Evolutionary conservation across 2,888 invertebrate species (phyloP), one percentile per base, ranked within the genome.

Genomic region (Melipona beecheii): DNA sequence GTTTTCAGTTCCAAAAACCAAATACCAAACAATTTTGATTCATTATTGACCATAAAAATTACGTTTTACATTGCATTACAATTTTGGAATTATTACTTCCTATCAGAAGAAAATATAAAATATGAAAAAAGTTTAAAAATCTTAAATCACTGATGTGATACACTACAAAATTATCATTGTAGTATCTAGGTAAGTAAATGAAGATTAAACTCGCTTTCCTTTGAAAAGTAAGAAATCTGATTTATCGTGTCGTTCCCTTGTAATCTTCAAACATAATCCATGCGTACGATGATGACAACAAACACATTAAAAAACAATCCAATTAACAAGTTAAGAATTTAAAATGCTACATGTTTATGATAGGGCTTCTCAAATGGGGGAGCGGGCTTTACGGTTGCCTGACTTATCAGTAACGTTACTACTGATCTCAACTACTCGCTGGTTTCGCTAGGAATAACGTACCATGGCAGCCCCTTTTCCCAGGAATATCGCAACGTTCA

Each of bases 321-420:
- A 56, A 31, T 21, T 31, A 31, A 31, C 19, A 0, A 21, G 2
- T 64, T 21, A 31, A 31, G 19, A 13, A 64, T 64, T 21, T 52
- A 31, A 64, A 52, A 65, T 43, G 2, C 11, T 43, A 60, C 5
- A 1, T 15, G 24, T 4, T 6, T n/a, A 24, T 24, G 21, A 54
- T 65, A 43, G 5, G 4, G 19, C n/a, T 36, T 24, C 21, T 4
- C 19, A 19, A 4, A 21, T 5, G 6, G 15, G 43, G 1, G 21
- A 21, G 19, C 65, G 21, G 36, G 0, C 74, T 24, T 54, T 36
- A 17, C 15, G 21, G 31, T 31, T 4, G 72, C 9, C 24, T 43
- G 74, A 69, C 24, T 69, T 69, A 36, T 60, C 24, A 52, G n/a
- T 21, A 31, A 15, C 15, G 6, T 50, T 60, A 31, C 68, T 69